Percentiles rank a stretch among this genome's conserved stretches.
These are phyloP conservation scores for Cladopsammia gracilis DNA, from an alignment of 64 coral and sea anemone species.

Conservation along the genomic window DNA sequence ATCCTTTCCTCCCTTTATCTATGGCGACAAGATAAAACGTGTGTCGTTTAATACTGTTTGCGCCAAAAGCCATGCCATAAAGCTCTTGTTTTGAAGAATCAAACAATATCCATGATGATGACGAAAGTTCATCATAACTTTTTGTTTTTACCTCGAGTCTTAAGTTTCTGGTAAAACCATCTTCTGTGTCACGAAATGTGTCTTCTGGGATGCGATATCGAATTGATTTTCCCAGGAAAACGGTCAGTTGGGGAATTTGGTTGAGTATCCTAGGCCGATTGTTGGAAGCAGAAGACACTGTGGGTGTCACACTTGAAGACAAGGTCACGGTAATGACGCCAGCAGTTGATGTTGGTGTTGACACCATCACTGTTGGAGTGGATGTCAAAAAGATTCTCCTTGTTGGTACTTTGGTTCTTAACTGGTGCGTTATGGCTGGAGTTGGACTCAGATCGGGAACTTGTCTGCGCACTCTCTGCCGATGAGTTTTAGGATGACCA, in stretches of 20 bases:
- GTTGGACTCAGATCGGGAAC: conserved; percentile 59
- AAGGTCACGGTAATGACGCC: conserved; percentile 44
- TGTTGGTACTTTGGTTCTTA: conserved; percentile 2
- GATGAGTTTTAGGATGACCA: conserved; percentile 77
- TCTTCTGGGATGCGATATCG: conserved; percentile 65
- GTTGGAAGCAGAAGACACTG: neutral
- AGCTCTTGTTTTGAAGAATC: conserved; percentile 54
- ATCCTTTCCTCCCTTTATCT: conserved; percentile 53
- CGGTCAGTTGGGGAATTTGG: neutral
- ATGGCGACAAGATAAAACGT: conserved; percentile 59
- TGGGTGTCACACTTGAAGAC: conserved; percentile 9
- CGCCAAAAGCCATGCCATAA: conserved; percentile 63
- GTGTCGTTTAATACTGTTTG: neutral
- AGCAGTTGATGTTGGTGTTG: conserved; percentile 48
- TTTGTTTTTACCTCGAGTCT: conserved; percentile 60
- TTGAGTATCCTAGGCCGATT: neutral
- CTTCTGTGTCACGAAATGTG: conserved; percentile 68
- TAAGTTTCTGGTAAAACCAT: conserved; percentile 73
- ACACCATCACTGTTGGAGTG: conserved; percentile 58
- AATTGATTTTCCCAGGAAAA: conserved; percentile 47
- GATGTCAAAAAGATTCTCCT: conserved; percentile 12
- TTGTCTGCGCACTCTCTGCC: conserved; percentile 78
- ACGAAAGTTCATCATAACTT: neutral
- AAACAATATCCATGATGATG: conserved; percentile 81
- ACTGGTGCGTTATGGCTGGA: conserved; percentile 27